phyloP scores from a whole-genome alignment of 2,888 invertebrate species.

The Cyclophora punctaria region DNA sequence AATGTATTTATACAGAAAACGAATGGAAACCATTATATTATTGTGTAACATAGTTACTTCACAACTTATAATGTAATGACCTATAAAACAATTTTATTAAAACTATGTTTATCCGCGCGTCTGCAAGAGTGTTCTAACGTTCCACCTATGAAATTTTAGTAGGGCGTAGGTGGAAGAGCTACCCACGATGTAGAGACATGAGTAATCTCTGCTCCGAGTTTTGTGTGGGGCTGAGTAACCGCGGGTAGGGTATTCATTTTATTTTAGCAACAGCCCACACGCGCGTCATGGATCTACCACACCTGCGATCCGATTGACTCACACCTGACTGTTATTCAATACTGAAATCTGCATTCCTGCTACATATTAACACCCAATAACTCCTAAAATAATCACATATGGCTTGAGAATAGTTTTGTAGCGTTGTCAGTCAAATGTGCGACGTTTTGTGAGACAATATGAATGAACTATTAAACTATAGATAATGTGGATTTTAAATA shows the following conservation, averaged over 20 bases:
- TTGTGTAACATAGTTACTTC: no score
- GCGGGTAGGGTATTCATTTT: slow-evolving; percentile 49
- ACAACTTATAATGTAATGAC: no score
- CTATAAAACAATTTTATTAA: no score
- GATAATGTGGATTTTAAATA: no score
- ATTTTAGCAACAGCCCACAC: slow-evolving; percentile 68
- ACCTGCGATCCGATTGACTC: slow-evolving; percentile 55
- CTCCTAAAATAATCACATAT: no score
- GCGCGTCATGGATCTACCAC: slow-evolving; percentile 46
- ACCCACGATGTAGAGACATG: slow-evolving; percentile 54
- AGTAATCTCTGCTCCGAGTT: slow-evolving; percentile 49
- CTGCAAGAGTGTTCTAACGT: slow-evolving; percentile 22
- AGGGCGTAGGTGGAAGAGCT: slow-evolving; percentile 59
- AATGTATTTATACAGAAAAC: no score
- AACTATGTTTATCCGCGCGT: no score
- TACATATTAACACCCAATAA: slow-evolving; percentile 5
- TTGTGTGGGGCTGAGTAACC: slow-evolving; percentile 58
- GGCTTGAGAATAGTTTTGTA: no score
- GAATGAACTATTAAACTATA: no score
- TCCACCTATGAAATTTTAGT: slow-evolving; percentile 63
- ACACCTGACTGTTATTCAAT: slow-evolving; percentile 67
- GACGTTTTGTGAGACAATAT: no score
- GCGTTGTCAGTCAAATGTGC: no score
- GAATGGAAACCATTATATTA: no score
- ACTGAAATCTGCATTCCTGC: slow-evolving; percentile 33